Evolutionary conservation across 1,140 invertebrate genomes (phyloP), one percentile per base, ranked within the genome.

Genomic region (Lasaia peninsularis): DNA sequence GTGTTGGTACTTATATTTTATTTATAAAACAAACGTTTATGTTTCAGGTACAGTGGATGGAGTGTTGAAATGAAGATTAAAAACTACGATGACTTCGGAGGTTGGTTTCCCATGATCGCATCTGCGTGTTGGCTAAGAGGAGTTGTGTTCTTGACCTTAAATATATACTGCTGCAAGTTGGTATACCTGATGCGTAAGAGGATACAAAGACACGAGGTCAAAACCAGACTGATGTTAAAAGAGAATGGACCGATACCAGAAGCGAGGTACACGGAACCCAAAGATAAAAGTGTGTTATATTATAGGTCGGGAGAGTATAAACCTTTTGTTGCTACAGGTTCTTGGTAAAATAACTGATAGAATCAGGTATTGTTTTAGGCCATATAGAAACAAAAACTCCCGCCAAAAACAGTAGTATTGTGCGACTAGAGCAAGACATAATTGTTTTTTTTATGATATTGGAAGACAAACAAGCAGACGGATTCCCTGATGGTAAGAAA

Each of bases 91-190:
- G 71, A 71, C 0, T 88, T 86, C 24, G 82, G 71, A 5, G 85
- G 82, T 0, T 88, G 81, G 80, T 28, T 85, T 0, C 81, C 82
- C 0, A 75, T 86, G 2, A 31, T 54, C 0, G 81, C 81, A 1
- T 66, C 73, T 0, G 18, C 56, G 0, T 72, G 63, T 10, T 88
- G 82, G 82, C n/a, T 82, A 48, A 66, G 82, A 56, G 79, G 82
- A 2, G 5, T 73, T 5, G 2, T 80, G 7, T 49, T 83, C 7
- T 37, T 82, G 3, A 53, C n/a, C 3, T 6, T 77, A 1, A 88
- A 88, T 37, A 57, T 86, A 0, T 82, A 79, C 54, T 67, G 71
- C 48, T 75, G 73, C 28, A 78, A 66, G 61, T 32, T 66, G 0
- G 60, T 86, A 0, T 60, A 53, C 0, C 1, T 52, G 0, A 69